Conservation (phyloP, 2,113 vertebrate species). For the Ovibos moschatus region DNA sequence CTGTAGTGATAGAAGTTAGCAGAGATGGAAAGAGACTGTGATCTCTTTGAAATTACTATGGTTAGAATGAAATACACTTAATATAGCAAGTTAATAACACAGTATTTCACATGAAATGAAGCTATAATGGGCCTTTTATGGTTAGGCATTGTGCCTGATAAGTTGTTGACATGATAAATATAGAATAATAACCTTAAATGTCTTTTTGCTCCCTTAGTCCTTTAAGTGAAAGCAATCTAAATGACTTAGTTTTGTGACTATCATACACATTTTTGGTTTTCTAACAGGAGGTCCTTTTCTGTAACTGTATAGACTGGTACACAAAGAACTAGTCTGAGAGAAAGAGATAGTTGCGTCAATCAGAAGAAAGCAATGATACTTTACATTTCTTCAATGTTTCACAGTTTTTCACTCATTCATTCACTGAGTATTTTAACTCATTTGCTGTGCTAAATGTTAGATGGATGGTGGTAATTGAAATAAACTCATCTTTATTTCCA, state of each 20-base stretch:
- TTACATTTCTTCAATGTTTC: neutral
- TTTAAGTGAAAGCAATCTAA: conserved; percentile 30
- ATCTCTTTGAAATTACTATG: conserved; percentile 53
- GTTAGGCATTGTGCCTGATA: conserved; percentile 20
- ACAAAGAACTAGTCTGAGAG: neutral
- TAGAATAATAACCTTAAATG: conserved; percentile 32
- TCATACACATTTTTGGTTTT: conserved; percentile 14
- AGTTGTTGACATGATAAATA: conserved; percentile 58
- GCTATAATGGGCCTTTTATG: conserved; percentile 53
- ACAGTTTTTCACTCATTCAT: neutral
- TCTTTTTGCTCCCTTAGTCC: conserved; percentile 28
- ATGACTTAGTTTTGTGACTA: neutral
- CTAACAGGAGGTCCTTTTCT: neutral
- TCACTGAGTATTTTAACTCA: neutral
- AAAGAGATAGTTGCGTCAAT: neutral
- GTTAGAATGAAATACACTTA: conserved; percentile 48
- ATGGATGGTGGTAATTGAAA: neutral
- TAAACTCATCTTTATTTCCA: neutral
- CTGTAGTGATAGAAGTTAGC: neutral
- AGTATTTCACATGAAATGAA: conserved; percentile 62
- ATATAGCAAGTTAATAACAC: conserved; percentile 53
- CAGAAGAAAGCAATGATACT: neutral
- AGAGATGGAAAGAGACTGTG: conserved; percentile 15
- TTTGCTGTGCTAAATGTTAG: neutral
- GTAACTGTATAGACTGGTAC: neutral